Evolutionary conservation across 2,888 invertebrate species (phyloP), one percentile per base, ranked within the genome.

Genomic region (Laspeyria flexula): DNA sequence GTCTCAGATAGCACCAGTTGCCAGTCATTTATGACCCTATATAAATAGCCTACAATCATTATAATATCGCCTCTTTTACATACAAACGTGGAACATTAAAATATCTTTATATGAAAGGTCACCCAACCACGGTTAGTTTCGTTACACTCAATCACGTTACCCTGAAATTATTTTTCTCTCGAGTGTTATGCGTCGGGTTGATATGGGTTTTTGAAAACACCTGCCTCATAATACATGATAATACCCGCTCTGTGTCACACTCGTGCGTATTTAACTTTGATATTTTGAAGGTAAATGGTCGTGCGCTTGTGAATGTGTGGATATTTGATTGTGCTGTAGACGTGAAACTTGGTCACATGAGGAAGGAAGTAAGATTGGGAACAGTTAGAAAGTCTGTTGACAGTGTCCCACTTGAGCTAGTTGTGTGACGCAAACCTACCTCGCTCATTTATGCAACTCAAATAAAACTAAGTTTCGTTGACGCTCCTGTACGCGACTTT

Each of bases 401-500:
- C 65, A 57, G 58, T 60, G 68, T 65, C 59, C 57, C 38, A 61
- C 64, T 67, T 59, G 48, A 59, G 45, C 44, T 58, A 64, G 56
- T 63, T 65, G 53, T 60, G 47, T 56, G 57, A 58, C 56, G 58
- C 65, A 71, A 71, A 68, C 70, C 63, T 60, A 71, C 59, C 55
- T 68, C 60, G 66, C 75, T 74, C 74, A 70, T 74, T 75, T 72
- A 73, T 60, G 64, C 65, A 73, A 79, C 73, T 78, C 68, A 77
- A 77, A 81, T 79, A 75, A 71, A 77, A 77, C 72, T 77, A 69
- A 79, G 75, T 78, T 77, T 61, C 63, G 58, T 69, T 73, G 73
- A 65, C 69, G 65, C 62, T 70, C 62, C 56, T 65, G 62, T 56
- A 67, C 65, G 70, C 58, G 71, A 70, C 69, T 76, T 73, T 76